These are phyloP conservation scores for Drosophila kuntzei DNA, from an alignment of 2,888 invertebrate species.

Conservation along the genomic window DNA sequence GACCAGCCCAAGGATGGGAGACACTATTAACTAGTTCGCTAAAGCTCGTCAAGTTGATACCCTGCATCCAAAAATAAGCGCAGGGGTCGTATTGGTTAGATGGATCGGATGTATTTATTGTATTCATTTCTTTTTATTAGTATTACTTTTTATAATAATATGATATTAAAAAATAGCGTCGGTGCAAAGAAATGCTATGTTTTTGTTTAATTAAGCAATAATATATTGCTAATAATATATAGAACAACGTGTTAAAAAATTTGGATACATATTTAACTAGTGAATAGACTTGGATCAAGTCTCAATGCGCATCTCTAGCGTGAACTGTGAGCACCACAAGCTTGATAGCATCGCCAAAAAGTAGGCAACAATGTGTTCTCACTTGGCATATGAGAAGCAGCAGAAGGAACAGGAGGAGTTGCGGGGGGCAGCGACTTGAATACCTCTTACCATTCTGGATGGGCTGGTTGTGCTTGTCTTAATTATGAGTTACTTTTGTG, in stretches of 20 bases:
- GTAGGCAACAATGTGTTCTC: constrained; percentile 56
- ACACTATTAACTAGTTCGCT: constrained; percentile 18
- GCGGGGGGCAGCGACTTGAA: constrained; percentile 5
- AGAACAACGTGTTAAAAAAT: no score
- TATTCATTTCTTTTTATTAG: no score
- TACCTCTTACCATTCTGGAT: not conserved
- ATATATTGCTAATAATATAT: no score
- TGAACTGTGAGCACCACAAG: constrained; percentile 1
- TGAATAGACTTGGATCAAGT: not conserved
- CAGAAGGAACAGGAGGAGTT: constrained; percentile 14
- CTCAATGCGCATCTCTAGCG: constrained; percentile 20
- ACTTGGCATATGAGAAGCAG: constrained; percentile 56
- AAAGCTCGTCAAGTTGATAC: not conserved
- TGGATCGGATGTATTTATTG: no score
- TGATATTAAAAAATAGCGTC: no score
- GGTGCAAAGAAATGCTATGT: no score
- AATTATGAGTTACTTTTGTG: constrained; percentile 81
- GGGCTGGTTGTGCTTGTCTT: constrained; percentile 56
- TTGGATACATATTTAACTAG: no score
- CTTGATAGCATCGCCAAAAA: constrained; percentile 46
- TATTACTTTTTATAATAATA: no score
- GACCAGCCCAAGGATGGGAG: constrained; percentile 6
- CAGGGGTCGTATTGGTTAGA: no score
- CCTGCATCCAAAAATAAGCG: not conserved
- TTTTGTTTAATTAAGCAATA: no score